These are phyloP conservation scores for Leptinotarsa defecta DNA, from an alignment of 1,140 invertebrate species.

Conservation along the genomic window DNA sequence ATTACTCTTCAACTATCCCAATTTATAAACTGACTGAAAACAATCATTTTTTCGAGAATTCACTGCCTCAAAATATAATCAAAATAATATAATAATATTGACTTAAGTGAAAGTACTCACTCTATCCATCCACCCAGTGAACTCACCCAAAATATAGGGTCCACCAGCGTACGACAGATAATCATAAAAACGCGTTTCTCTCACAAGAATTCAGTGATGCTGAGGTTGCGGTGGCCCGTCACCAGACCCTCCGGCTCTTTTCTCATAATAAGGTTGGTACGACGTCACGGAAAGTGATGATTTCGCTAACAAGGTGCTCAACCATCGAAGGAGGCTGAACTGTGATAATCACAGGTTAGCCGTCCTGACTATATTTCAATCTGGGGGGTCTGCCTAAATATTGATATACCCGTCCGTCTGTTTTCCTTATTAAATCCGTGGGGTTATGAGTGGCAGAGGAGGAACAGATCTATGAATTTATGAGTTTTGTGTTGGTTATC, in stretches of 20 bases:
- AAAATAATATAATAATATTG: too few relatives aligned
- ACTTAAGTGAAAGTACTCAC: too few relatives aligned
- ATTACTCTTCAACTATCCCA: too few relatives aligned
- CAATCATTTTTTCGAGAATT: too few relatives aligned
- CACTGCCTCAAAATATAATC: too few relatives aligned
- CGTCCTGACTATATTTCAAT: slow-evolving; percentile 44
- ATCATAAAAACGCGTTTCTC: slow-evolving; percentile 13
- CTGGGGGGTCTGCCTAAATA: slow-evolving; percentile 44
- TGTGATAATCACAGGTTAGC: slow-evolving; percentile 45
- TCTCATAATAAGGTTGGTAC: slow-evolving; percentile 17
- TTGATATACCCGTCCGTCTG: slow-evolving; percentile 22
- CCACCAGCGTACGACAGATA: not conserved
- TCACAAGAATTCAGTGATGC: slow-evolving; percentile 9
- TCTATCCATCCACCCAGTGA: too few relatives aligned
- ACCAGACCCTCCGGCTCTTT: not conserved
- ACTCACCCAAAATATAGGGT: not conserved
- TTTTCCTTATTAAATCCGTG: slow-evolving; percentile 1
- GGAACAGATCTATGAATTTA: not conserved
- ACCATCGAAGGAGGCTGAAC: slow-evolving; percentile 37
- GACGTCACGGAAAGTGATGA: slow-evolving; percentile 47
- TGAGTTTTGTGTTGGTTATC: not conserved
- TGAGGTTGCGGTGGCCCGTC: slow-evolving; percentile 11
- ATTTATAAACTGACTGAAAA: too few relatives aligned
- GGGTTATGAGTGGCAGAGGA: not conserved
- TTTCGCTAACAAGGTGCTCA: slow-evolving; percentile 49